Base-by-base conservation (phyloP, 2,113 vertebrate species). In the Spilogale gracilis region DNA sequence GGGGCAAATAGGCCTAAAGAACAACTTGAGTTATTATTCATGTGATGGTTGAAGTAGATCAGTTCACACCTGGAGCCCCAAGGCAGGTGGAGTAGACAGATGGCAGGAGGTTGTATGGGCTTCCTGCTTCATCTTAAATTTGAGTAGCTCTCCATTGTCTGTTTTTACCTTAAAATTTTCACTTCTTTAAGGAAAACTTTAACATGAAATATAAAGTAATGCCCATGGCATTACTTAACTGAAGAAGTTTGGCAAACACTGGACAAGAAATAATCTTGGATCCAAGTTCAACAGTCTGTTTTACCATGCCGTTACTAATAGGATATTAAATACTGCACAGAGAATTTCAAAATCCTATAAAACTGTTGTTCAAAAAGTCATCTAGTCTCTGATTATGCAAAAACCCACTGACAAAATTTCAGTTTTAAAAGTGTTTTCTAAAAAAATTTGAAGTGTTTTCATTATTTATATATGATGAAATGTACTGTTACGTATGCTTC, bases 341-440 rank as follows among this genome's bases (percentile, higher is more conserved):
- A 60, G 13, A 94, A 79, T 54, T 78, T 97, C 79, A 43, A 61
- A 90, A n/a, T 50, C 13, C 23, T 92, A 20, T 67, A 87, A 90
- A 94, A 78, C n/a, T 23, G 17, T 79, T 82, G 6, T 13, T 90
- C 78, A 90, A 56, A 58, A 81, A 83, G 45, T 94, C 74, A 38
- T 27, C 38, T 85, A 16, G 56, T 45, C 25, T 95, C 43, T 96
- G 38, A 74, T 79, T 6, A 73, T 79, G 25, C 86, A 67, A 95
- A 76, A 92, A 69, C 52, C 9, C 2, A 90, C 9, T 91, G 48
- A 56, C 20, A 54, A 60, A 50, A 73, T 48, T 91, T 93, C 45
- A 93, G 8, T 92, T 93, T 21, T 69, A 25, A 17, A 93, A 60
- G 5, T 85, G 21, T 63, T 45, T 50, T 30, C 74, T 78, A 78